Evolutionary conservation across 2,797 vertebrate species (phyloP), one percentile per base, ranked within the genome.

Genomic region (Neosilurus mollespiculum): DNA sequence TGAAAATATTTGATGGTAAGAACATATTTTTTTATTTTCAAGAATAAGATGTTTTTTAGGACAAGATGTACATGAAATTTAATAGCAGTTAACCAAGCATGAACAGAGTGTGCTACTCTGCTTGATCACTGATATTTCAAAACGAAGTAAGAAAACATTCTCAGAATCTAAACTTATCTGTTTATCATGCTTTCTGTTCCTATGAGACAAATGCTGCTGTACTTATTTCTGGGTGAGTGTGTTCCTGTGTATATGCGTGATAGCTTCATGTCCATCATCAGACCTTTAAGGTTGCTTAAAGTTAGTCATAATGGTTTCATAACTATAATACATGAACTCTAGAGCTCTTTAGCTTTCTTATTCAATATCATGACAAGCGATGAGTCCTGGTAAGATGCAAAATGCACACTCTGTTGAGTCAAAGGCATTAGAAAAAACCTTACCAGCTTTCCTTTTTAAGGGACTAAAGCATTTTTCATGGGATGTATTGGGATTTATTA

Each of bases 381-480:
- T 51, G 69, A 51, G 22, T 53, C n/a, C 49, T 26, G n/a, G 6
- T 15, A 54, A 14, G 14, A 24, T 16, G n/a, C 14, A 18, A 12
- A 14, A 24, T 16, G n/a, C 6, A 18, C 11, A 58, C 10, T 37
- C 49, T 43, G 22, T 71, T 53, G 43, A 69, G 20, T 69, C 9
- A 69, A 49, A 70, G 20, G 43, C 37, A 9, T 4, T 37, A 26
- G 18, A 58, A 72, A 56, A 56, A 30, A 0, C 11, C 54, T 15
- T n/a, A 37, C 37, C 73, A 15, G 20, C 20, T 14, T 37, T 34
- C 18, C 34, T 34, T 49, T 56, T 72, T 51, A 16, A 73, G 51
- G n/a, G 12, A 78, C 70, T 83, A 61, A 16, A 53, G 43, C 76
- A 78, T 61, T 78, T 78, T 79, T 11, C 34, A 16, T 5, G 16